These are phyloP conservation scores for Protodeltote pygarga DNA, from an alignment of 2,888 invertebrate species.

Conservation along the genomic window DNA sequence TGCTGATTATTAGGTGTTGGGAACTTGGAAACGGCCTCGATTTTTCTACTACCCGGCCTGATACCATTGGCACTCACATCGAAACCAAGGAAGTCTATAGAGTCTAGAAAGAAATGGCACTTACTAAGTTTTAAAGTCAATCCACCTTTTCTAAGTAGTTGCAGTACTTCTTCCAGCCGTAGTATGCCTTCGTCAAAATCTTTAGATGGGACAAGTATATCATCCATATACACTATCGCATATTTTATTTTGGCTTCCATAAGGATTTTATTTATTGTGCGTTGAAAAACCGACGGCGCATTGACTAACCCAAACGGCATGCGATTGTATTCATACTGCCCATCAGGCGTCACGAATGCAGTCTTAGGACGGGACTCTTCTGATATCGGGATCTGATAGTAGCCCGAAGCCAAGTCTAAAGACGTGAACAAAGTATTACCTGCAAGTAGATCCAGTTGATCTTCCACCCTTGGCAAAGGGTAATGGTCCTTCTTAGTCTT, in stretches of 20 bases:
- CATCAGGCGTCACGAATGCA: no score
- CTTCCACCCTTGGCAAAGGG: not conserved
- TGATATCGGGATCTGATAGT: no score
- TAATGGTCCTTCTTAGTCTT: slow-evolving; percentile 1
- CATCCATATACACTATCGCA: not conserved
- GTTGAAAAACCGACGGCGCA: not conserved
- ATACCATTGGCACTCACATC: not conserved
- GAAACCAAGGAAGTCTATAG: not conserved
- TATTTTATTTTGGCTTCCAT: not conserved
- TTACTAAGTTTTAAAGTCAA: not conserved
- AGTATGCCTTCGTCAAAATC: not conserved
- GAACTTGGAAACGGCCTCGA: not conserved
- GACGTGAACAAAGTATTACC: not conserved
- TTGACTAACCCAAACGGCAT: not conserved
- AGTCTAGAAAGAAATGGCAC: not conserved
- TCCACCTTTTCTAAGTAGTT: not conserved
- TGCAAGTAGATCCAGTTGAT: not conserved
- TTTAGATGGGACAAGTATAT: not conserved
- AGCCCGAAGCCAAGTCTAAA: no score
- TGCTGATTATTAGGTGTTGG: not conserved
- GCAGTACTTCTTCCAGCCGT: not conserved
- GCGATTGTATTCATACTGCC: not conserved
- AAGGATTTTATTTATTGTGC: not conserved
- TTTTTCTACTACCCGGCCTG: not conserved
- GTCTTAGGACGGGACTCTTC: no score